Base-by-base conservation (phyloP, 1,140 invertebrate genomes). In the Aphis craccivora region DNA sequence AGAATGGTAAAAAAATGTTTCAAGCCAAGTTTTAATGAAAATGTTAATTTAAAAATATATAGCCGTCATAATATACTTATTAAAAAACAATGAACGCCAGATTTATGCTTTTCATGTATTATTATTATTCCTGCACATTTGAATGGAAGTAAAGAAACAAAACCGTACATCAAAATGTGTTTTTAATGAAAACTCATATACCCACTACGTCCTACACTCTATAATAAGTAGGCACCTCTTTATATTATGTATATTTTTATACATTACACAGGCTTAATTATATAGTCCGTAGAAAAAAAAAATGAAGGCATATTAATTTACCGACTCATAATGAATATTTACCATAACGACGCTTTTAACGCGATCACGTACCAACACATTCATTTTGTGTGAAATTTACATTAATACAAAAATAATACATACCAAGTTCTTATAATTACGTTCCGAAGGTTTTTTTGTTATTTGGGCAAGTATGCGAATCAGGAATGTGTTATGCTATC, bases 241-340 rank as follows among this genome's bases (percentile, higher is more conserved):
- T 76, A 76, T 76, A 76, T 67, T 35, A n/a, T 76, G 30, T 7
- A 76, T 76, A 76, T n/a, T 76, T 35, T 60, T 53, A 53, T 53
- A 60, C 25, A 60, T 76, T 30, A 18, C 60, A 5, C 35, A 9
- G 81, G 35, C 20, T 22, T 83, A 83, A 83, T 83, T 37, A 83
- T 83, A 37, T 83, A 40, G 81, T 40, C 35, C 18, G 81, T 23
- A 9, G 18, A 81, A 40, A 40, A 83, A 83, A 35, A 83, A 81
- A 83, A 83, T 76, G 37, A 83, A 22, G 81, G n/a, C 4, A 23
- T 83, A 83, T 83, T 35, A 51, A 51, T 51, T 51, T 83, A 40
- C n/a, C 35, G 23, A 83, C 37, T 83, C 81, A 35, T 83, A 83
- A 83, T 83, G 81, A 83, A 83, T 83, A 83, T 83, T 83, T 83